Percentiles rank a stretch among this genome's conserved stretches.
Conservation (phyloP, 2,113 vertebrate species). For the Stomatorhinus ivindoensis region DNA sequence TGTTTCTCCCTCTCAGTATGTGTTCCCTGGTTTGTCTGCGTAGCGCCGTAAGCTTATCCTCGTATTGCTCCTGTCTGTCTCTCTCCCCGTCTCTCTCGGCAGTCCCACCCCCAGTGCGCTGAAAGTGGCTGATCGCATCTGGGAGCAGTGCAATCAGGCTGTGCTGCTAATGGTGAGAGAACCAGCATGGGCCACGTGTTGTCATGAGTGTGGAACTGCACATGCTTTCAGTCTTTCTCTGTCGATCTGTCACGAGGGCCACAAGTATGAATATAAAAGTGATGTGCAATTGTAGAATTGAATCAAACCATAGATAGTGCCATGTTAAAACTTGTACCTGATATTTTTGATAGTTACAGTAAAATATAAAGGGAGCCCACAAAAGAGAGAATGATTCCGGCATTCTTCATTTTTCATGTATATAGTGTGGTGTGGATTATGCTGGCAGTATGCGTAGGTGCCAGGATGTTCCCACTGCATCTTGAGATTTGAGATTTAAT, state of each 20-base stretch:
- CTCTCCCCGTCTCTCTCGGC: background rate
- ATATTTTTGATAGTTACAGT: background rate
- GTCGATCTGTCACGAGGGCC: background rate
- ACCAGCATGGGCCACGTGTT: background rate
- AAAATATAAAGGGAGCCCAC: background rate
- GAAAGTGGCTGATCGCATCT: slow-evolving; percentile 76
- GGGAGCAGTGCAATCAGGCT: slow-evolving; percentile 69
- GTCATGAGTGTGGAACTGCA: background rate
- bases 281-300: background rate
- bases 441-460: background rate
- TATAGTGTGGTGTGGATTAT: background rate
- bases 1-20: background rate
- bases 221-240: background rate
- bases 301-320: background rate
- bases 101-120: slow-evolving; percentile 66
- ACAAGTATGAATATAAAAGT: background rate
- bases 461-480: too few relatives aligned
- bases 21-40: background rate
- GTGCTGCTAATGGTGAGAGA: slow-evolving; percentile 75
- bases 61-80: slow-evolving; percentile 21
- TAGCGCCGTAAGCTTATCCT: background rate
- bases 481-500: background rate
- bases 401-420: background rate
- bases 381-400: background rate
- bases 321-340: background rate